Evolutionary conservation across 2,113 vertebrate species (phyloP), one percentile per base, ranked within the genome.

Genomic region (Conger conger): DNA sequence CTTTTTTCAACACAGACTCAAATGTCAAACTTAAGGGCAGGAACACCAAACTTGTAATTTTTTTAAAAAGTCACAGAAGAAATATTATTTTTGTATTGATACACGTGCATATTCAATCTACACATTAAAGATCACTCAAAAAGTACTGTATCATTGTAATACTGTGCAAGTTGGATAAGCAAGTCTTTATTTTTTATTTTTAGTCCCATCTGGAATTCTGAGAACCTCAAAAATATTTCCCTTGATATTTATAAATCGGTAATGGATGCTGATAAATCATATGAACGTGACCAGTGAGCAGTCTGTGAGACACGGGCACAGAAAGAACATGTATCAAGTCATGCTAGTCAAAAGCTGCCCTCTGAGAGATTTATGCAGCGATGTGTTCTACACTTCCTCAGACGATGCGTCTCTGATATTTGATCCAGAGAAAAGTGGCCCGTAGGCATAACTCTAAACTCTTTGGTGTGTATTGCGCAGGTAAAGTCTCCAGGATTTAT

Each of bases 301-400:
- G 85, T 88, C 87, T 86, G 90, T 87, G 88, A 87, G 86, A 92
- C 87, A 87, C 85, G 8, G 11, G 57, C 18, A 87, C 38, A 81
- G 60, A 82, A 84, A 87, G 86, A 85, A 85, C 76, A 36, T 87
- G 88, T 83, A 16, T 42, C 78, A 68, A 89, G 83, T 91, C 86
- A 86, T 85, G 87, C 83, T 82, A 87, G 82, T 83, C 40, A 81
- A 38, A 57, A 76, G 63, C 83, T 83, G 90, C 88, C 87, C 82
- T 37, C 45, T 27, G 86, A 86, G 76, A 54, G 68, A 87, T 7
- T 89, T 92, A 86, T 86, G 92, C 87, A 88, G 87, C 87, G 87
- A 86, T 88, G 90, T 92, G 91, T 91, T 91, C 87, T 92, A 92
- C 91, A 91, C 88, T 91, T 91, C 91, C 88, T 90, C 89, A 91